Evolutionary conservation across 1,140 invertebrate genomes (phyloP).

Genomic region (Leptinotarsa lineolata): DNA sequence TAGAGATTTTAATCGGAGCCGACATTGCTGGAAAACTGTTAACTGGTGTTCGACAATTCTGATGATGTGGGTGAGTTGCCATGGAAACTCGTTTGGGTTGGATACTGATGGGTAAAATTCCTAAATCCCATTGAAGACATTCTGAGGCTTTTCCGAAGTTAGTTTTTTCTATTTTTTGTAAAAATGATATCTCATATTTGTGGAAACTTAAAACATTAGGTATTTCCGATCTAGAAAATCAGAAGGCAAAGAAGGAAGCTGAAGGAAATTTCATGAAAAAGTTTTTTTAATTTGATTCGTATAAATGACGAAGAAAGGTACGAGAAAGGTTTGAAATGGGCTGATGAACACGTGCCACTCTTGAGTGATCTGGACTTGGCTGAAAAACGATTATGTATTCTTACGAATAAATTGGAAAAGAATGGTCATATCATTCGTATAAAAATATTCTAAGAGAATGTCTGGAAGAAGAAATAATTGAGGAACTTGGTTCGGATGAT

Average conservation of each 20-base stretch:
- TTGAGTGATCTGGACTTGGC: too few species aligned
- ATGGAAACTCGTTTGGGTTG: slow-evolving; percentile 33
- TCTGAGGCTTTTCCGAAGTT: not conserved
- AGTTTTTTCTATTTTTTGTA: not conserved
- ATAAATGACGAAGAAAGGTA: slow-evolving; percentile 29
- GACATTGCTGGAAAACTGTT: slow-evolving; percentile 48
- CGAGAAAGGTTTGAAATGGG: slow-evolving; percentile 25
- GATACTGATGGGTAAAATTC: not conserved
- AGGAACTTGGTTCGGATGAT: not conserved
- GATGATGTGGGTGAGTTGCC: slow-evolving; percentile 36
- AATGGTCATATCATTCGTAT: slow-evolving; percentile 25
- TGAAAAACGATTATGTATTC: not conserved
- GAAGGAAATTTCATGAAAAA: not conserved
- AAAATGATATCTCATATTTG: not conserved
- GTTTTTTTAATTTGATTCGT: slow-evolving; percentile 21
- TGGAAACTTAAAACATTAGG: not conserved
- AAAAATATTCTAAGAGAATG: slow-evolving; percentile 36
- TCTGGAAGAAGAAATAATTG: slow-evolving; percentile 38
- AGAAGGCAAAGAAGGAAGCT: not conserved
- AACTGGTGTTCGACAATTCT: slow-evolving; percentile 35
- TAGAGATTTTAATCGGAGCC: slow-evolving; percentile 43
- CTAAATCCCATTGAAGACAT: not conserved
- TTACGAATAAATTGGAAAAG: slow-evolving; percentile 18
- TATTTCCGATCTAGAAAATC: not conserved
- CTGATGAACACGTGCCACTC: slow-evolving; percentile 8